phyloP scores from a whole-genome alignment of 2,888 invertebrate species.

The Eupithecia subumbrata region DNA sequence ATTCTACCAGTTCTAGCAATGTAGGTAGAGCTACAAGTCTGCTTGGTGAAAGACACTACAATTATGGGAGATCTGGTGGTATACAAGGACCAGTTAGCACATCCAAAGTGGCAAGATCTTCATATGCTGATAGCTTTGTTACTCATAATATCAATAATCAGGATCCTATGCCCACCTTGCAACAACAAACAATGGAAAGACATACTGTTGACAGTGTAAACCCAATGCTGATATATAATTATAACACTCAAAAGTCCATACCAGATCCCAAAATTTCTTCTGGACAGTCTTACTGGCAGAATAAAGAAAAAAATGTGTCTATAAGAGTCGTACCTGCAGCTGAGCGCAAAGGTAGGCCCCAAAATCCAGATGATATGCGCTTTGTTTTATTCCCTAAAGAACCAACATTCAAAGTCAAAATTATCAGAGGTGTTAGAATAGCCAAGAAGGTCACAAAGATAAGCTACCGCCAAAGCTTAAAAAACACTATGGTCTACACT shows the following conservation, averaged over 20 bases:
- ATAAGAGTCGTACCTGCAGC: neutral
- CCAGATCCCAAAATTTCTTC: neutral
- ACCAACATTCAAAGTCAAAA: slow-evolving; percentile 4
- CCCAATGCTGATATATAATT: neutral
- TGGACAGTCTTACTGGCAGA: slow-evolving; percentile 2
- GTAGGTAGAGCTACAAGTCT: too few species aligned
- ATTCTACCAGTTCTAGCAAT: neutral
- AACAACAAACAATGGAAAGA: neutral
- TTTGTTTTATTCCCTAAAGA: slow-evolving; percentile 1
- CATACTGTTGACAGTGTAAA: neutral
- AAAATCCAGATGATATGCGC: slow-evolving; percentile 3
- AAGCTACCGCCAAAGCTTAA: slow-evolving; percentile 1
- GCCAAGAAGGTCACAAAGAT: slow-evolving; percentile 2
- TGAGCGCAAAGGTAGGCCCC: neutral
- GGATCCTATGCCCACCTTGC: neutral
- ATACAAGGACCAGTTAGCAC: slow-evolving; percentile 9
- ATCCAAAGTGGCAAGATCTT: slow-evolving; percentile 9
- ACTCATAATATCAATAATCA: neutral
- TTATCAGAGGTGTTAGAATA: neutral
- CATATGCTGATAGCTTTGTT: neutral
- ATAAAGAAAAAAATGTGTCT: neutral
- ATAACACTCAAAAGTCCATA: neutral
- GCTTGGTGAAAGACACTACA: neutral
- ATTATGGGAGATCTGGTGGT: neutral
- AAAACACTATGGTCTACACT: neutral